A percentile compares a stretch with the other conserved stretches of the same genome.
Conservation (phyloP, 2,888 invertebrate genomes). For the Agrotis segetum region DNA sequence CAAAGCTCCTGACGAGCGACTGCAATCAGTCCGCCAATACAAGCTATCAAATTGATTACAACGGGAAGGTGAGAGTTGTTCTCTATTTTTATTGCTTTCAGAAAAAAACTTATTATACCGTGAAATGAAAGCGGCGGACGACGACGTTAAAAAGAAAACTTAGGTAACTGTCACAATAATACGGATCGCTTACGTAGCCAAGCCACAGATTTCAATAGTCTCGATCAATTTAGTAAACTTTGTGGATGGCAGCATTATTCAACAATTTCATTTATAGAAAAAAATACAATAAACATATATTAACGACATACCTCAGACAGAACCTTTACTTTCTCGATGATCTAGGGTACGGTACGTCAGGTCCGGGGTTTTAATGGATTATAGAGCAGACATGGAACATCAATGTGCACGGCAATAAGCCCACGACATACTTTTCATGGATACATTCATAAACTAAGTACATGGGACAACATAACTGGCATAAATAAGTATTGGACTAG, state of each 20-base stretch:
- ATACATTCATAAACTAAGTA: background rate
- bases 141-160: slow-evolving; percentile 69
- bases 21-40: slow-evolving; percentile 66
- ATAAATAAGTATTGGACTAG: background rate
- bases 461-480: background rate
- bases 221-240: background rate
- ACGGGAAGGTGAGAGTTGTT: slow-evolving; percentile 76
- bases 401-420: background rate
- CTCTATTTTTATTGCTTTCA: slow-evolving; percentile 73
- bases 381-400: too few species aligned
- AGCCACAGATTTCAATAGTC: slow-evolving; percentile 9
- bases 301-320: background rate
- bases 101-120: slow-evolving; percentile 79
- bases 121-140: slow-evolving; percentile 83
- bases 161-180: slow-evolving; percentile 64
- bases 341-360: background rate
- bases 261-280: background rate
- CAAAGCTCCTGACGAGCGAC: slow-evolving; percentile 72
- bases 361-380: background rate
- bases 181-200: slow-evolving; percentile 40
- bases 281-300: background rate
- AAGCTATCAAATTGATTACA: slow-evolving; percentile 80
- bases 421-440: too few species aligned
- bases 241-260: background rate
- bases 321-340: too few species aligned